Evolutionary conservation across 35 echinoderm and acorn worm species (phyloP).

Genomic region (Amphiura filiformis): DNA sequence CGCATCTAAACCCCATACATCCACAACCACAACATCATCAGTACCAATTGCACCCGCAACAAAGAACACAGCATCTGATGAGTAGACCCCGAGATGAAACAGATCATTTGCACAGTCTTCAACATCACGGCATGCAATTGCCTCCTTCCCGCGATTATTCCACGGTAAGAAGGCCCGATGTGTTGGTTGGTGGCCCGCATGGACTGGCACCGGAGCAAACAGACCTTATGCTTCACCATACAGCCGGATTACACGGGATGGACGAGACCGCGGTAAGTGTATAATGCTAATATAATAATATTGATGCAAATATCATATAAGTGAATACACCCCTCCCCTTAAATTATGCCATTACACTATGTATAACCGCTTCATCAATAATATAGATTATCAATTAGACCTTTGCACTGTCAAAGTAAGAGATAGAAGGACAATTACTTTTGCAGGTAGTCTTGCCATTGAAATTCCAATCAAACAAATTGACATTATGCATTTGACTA

Average conservation of each 20-base stretch:
- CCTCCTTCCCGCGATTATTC: slow-evolving; percentile 87
- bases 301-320: not conserved
- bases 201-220: slow-evolving; percentile 87
- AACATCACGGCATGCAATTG: slow-evolving; percentile 92
- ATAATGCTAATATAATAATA: no score
- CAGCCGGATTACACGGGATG: slow-evolving; percentile 78
- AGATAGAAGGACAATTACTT: not conserved
- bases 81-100: slow-evolving; percentile 59
- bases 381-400: slow-evolving; percentile 4
- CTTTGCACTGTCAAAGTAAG: not conserved
- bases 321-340: not conserved
- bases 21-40: slow-evolving; percentile 90
- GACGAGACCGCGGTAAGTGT: slow-evolving; percentile 85
- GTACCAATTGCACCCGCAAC: slow-evolving; percentile 87
- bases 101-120: slow-evolving; percentile 81
- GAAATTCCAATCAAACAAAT: not conserved
- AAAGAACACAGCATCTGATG: slow-evolving; percentile 79
- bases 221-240: slow-evolving; percentile 83
- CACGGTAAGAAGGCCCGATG: slow-evolving; percentile 84
- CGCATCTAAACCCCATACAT: slow-evolving; percentile 93
- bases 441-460: not conserved
- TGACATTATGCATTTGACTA: not conserved
- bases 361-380: not conserved
- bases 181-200: slow-evolving; percentile 87
- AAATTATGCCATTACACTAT: not conserved